phyloP scores from a whole-genome alignment of 2,113 vertebrate genomes.

The cat (Felis catus) region F.catus_Fca126_mat1.0 CM031417.1:81660001-81660500 shows the following conservation, averaged over 20 bases:
- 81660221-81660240: background rate
- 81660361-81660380: background rate
- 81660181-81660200: background rate
- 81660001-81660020: background rate
- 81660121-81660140: slow-evolving; percentile 1
- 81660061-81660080: background rate
- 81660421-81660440: background rate
- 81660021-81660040: background rate
- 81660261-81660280: background rate
- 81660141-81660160: background rate
- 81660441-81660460: background rate
- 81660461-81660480: background rate
- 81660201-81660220: background rate
- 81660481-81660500: background rate
- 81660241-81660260: background rate
- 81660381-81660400: background rate
- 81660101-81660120: background rate
- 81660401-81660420: background rate
- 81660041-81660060: background rate
- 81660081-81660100: background rate
- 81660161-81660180: background rate
- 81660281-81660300: background rate
- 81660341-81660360: background rate
- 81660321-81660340: background rate
- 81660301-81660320: background rate